These are phyloP conservation scores for Drosophila albomicans DNA, from an alignment of 1,140 invertebrate species.

Conservation along the genomic window DNA sequence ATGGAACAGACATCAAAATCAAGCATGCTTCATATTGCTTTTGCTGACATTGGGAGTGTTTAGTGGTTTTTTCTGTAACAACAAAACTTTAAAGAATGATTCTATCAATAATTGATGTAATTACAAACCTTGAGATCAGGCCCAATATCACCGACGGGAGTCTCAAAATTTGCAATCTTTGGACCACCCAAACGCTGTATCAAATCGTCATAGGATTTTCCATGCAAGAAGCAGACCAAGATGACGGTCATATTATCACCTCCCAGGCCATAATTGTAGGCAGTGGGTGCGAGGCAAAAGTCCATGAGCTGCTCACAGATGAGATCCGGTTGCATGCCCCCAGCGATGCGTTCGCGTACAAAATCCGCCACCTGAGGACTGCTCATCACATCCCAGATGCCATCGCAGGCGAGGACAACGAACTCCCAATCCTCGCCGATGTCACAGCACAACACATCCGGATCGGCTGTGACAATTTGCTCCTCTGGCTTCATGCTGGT, in stretches of 20 bases:
- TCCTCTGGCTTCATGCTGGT: conserved; percentile 92
- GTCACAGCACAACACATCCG: conserved; percentile 93
- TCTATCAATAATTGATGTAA: too few species aligned
- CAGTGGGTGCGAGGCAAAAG: conserved; percentile 96
- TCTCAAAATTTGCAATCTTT: conserved; percentile 7
- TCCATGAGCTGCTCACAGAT: conserved; percentile 98
- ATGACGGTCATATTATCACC: conserved; percentile 99
- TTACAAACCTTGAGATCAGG: conserved; percentile 14
- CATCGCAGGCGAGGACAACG: conserved; percentile 98
- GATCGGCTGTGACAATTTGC: conserved; percentile 98
- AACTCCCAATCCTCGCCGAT: conserved; percentile 97
- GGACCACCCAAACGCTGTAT: conserved; percentile 78
- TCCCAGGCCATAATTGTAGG: conserved; percentile 96
- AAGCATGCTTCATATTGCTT: conserved; percentile 16
- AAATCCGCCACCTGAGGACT: conserved; percentile 97
- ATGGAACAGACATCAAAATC: background rate
- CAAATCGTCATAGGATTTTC: conserved; percentile 90
- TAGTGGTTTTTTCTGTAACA: background rate
- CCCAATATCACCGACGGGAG: conserved; percentile 43
- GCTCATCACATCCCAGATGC: conserved; percentile 99
- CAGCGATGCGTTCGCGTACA: conserved; percentile 92
- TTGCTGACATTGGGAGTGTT: background rate
- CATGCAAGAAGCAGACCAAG: conserved; percentile 92
- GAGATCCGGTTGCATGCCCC: conserved; percentile 93
- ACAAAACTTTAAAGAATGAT: background rate